Conservation (phyloP, 2,113 vertebrate genomes). For the Corythornis madagascariensis region DNA sequence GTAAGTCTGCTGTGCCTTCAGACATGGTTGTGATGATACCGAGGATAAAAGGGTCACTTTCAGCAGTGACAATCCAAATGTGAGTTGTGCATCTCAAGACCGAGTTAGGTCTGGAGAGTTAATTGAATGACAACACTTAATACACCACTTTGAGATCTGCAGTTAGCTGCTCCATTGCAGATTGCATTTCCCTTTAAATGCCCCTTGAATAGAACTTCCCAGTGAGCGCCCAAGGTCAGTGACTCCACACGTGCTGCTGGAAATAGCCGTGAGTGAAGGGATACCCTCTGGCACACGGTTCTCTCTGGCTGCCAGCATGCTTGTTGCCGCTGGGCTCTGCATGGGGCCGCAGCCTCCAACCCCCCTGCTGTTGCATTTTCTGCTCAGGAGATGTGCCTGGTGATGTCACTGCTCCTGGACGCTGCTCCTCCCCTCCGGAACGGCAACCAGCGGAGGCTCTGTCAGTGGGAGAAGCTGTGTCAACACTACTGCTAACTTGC, state of each 20-base stretch:
- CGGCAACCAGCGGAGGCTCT: not conserved
- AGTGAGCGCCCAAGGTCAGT: not conserved
- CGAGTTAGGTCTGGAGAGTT: not conserved
- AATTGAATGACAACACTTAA: not conserved
- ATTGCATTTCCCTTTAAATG: not conserved
- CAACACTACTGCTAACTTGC: not conserved
- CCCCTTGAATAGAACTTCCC: not conserved
- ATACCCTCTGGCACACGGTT: not conserved
- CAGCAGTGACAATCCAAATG: not conserved
- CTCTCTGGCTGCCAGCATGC: not conserved
- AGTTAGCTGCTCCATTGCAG: not conserved
- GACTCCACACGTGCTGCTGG: not conserved
- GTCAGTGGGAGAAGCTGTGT: not conserved
- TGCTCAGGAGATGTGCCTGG: not conserved
- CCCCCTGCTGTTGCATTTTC: not conserved
- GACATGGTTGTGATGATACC: not conserved
- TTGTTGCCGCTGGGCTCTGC: not conserved
- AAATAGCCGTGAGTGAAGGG: not conserved
- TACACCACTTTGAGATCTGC: not conserved
- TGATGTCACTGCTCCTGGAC: constrained; percentile 69
- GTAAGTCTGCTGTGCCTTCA: not conserved
- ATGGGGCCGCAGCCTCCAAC: not conserved
- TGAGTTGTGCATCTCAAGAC: not conserved
- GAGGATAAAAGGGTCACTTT: not conserved
- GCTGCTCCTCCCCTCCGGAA: not conserved